Conservation (phyloP, 2,888 invertebrate genomes). For the Nephrotoma flavescens region DNA sequence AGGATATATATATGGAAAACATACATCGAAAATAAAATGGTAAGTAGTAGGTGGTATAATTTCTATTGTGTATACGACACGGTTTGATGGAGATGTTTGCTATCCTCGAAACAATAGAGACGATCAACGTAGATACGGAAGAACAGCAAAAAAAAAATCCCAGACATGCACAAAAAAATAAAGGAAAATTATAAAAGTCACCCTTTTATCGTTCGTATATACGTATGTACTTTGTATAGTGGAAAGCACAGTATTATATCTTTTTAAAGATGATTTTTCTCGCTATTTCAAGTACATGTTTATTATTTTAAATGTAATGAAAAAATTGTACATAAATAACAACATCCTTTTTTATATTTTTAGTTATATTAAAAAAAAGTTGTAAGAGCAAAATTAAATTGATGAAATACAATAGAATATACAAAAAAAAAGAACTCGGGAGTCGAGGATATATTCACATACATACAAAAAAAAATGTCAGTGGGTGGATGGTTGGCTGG, state of each 20-base stretch:
- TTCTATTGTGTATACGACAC: neutral
- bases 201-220: neutral
- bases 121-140: neutral
- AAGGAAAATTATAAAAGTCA: neutral
- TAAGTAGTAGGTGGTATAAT: conserved; percentile 1
- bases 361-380: neutral
- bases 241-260: too few relatives aligned
- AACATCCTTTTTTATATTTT: neutral
- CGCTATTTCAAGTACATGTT: conserved; percentile 3
- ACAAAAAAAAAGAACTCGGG: neutral
- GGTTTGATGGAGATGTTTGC: conserved; percentile 4
- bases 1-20: neutral
- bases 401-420: neutral
- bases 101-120: neutral
- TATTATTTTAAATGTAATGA: conserved; percentile 3
- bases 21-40: neutral
- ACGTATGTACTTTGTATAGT: neutral
- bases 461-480: neutral
- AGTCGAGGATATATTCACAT: neutral
- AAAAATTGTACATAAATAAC: conserved; percentile 1
- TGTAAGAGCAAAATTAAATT: neutral
- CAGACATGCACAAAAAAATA: neutral
- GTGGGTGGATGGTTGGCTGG: neutral
- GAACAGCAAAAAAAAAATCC: neutral
- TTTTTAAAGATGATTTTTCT: neutral